Evolutionary conservation across 2,797 vertebrate genomes (phyloP).

Genomic region (Gobionotothen gibberifrons): DNA sequence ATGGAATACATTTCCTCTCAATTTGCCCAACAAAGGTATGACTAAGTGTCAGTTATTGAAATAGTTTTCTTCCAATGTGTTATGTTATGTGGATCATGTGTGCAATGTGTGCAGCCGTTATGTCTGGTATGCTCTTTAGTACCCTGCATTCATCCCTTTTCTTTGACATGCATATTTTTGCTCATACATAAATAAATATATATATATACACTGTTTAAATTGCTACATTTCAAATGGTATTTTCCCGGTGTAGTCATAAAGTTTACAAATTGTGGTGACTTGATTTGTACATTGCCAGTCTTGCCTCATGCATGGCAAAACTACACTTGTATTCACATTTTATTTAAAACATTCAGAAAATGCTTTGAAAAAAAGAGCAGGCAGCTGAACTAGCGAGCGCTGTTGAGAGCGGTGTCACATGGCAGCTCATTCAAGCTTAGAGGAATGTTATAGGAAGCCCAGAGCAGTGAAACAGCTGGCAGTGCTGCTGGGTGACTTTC

Average conservation of each 20-base stretch:
- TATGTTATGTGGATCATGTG: background rate
- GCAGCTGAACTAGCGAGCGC: slow-evolving; percentile 18
- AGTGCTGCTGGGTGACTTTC: slow-evolving; percentile 66
- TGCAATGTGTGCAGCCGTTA: background rate
- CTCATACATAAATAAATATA: too few species aligned
- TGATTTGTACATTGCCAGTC: slow-evolving; percentile 11
- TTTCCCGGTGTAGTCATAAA: slow-evolving; percentile 1
- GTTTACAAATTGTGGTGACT: background rate
- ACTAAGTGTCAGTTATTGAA: background rate
- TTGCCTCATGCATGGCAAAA: slow-evolving; percentile 6
- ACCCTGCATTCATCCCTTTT: background rate
- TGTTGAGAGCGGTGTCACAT: slow-evolving; percentile 68
- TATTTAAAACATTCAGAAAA: slow-evolving; percentile 35
- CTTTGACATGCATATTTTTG: background rate
- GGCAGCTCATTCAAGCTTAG: slow-evolving; percentile 69
- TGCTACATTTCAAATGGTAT: background rate
- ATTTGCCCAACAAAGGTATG: background rate
- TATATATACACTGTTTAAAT: background rate
- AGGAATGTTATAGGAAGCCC: slow-evolving; percentile 72
- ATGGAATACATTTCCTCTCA: background rate
- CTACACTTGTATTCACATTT: slow-evolving; percentile 32
- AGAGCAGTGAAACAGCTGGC: slow-evolving; percentile 72
- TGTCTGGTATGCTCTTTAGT: background rate
- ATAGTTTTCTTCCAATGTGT: background rate
- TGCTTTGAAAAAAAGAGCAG: slow-evolving; percentile 30